A percentile compares a stretch with the other conserved stretches of the same genome.
Evolutionary conservation across 2,113 vertebrate species (phyloP).

Genomic region (Stigmatopora nigra): DNA sequence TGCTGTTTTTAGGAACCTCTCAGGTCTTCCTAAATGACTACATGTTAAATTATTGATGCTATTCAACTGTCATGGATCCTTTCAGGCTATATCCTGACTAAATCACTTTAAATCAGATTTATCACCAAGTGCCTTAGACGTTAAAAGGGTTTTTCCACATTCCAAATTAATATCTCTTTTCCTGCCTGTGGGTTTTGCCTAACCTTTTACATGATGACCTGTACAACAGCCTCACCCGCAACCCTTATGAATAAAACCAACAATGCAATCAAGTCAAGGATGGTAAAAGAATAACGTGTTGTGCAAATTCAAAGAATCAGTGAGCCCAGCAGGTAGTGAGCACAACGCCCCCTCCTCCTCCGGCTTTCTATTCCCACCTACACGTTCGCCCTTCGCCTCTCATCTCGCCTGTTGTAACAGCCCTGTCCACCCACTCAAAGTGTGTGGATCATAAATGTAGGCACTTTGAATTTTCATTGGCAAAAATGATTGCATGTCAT

Average conservation of each 20-base stretch:
- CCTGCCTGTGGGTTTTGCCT: not conserved
- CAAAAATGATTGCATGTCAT: not conserved
- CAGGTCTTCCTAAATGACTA: conserved; percentile 50
- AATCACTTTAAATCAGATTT: conserved; percentile 39
- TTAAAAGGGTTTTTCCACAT: not conserved
- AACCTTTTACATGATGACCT: not conserved
- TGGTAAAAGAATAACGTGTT: not conserved
- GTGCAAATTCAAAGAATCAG: not conserved
- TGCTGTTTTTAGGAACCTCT: conserved; percentile 49
- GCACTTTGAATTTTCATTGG: conserved; percentile 18
- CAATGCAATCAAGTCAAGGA: not conserved
- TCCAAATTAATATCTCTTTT: not conserved
- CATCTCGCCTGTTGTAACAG: conserved; percentile 50
- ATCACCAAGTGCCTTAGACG: conserved; percentile 19
- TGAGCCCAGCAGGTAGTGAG: conserved; percentile 28
- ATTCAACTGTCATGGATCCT: conserved; percentile 47
- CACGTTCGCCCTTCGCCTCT: conserved; percentile 56
- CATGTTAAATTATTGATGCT: conserved; percentile 57
- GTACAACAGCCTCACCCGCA: not conserved
- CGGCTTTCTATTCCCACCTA: conserved; percentile 50
- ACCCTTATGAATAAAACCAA: not conserved
- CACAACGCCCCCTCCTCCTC: conserved; percentile 38
- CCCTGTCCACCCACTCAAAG: conserved; percentile 61
- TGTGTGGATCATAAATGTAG: conserved; percentile 50
- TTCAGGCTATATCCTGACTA: conserved; percentile 39